These are phyloP conservation scores for Tortrix viridana DNA, from an alignment of 2,888 invertebrate species.

Conservation along the genomic window DNA sequence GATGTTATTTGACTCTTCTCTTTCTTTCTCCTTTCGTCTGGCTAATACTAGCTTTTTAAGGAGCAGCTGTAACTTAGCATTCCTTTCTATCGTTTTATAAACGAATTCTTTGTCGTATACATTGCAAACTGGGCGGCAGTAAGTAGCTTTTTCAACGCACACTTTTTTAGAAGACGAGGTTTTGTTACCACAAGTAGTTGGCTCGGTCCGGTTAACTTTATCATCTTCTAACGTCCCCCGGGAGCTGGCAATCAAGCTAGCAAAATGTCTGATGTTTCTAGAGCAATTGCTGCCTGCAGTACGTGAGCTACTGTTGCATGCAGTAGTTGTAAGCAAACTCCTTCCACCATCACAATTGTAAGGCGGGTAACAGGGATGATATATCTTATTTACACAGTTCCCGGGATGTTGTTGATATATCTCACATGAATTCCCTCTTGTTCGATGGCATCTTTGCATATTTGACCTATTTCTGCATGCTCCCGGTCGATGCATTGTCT, in stretches of 20 bases:
- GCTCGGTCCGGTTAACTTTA: background rate
- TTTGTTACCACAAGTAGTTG: constrained; percentile 10
- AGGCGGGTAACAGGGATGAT: background rate
- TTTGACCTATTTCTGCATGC: too few relatives aligned
- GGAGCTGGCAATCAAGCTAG: background rate
- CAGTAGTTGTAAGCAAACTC: too few relatives aligned
- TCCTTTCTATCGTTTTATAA: constrained; percentile 57
- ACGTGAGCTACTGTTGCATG: background rate
- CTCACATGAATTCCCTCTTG: background rate
- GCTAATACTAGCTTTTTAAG: constrained; percentile 54
- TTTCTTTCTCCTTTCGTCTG: constrained; percentile 60
- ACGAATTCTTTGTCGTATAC: constrained; percentile 55
- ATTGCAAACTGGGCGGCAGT: constrained; percentile 55
- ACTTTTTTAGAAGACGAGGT: too few relatives aligned
- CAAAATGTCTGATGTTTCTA: background rate
- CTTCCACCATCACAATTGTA: background rate
- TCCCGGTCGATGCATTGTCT: background rate
- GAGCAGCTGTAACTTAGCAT: constrained; percentile 56
- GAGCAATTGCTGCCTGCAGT: too few relatives aligned
- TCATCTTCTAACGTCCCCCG: background rate
- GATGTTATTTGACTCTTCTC: constrained; percentile 65
- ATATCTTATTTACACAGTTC: too few relatives aligned
- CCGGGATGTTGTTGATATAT: background rate
- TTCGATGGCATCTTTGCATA: background rate
- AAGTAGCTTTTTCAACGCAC: constrained; percentile 57